Conservation (phyloP, 2,888 invertebrate species). For the Conus canariensis region DNA sequence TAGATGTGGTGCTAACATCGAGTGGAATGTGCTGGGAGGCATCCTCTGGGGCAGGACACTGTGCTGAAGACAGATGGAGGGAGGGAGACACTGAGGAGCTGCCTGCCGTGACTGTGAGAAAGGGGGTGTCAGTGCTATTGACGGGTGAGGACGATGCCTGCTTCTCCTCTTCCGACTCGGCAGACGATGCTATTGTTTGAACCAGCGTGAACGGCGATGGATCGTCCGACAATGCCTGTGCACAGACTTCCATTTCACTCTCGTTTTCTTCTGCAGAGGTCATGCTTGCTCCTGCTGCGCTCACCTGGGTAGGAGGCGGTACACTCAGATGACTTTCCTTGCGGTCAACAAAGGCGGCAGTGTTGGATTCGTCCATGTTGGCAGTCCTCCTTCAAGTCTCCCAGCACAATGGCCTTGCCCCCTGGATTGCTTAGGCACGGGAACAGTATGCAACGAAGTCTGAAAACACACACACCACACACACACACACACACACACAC, state of each 20-base stretch:
- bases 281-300: background rate
- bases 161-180: background rate
- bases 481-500: no score
- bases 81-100: background rate
- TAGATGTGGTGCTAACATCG: no score
- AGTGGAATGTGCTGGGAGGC: no score
- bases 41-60: no score
- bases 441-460: background rate
- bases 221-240: background rate
- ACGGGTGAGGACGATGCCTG: background rate
- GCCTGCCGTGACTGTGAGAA: background rate
- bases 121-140: background rate
- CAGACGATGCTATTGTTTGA: no score
- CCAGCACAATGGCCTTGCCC: background rate
- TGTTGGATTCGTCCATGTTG: constrained; percentile 20
- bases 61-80: no score
- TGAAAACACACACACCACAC: background rate
- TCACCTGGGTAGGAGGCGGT: constrained; percentile 33
- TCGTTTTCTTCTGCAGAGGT: background rate
- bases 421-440: background rate
- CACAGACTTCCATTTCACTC: background rate
- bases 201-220: background rate
- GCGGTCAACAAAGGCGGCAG: constrained; percentile 35
- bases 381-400: background rate
- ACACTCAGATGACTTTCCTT: constrained; percentile 22